Conservation (phyloP, 1,140 invertebrate genomes). For the Pachypsylla venusta region DNA sequence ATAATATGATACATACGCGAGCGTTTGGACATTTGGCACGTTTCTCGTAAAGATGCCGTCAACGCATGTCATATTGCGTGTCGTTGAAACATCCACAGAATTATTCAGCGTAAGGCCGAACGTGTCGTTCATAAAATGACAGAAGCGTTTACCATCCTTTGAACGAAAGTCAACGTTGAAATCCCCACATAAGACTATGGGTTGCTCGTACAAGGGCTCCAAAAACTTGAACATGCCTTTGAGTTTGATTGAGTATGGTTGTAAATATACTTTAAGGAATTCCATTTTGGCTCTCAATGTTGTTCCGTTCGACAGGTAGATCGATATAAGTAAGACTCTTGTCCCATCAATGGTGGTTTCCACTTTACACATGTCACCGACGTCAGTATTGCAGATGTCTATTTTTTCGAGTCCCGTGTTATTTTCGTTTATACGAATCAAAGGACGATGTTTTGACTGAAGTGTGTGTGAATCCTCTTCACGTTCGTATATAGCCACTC, state of each 20-base stretch:
- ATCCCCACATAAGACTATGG: constrained; percentile 13
- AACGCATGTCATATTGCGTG: neutral
- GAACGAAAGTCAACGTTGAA: constrained; percentile 13
- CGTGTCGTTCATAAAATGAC: constrained; percentile 10
- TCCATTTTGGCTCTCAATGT: constrained; percentile 14
- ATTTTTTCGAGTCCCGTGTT: constrained; percentile 11
- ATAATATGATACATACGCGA: neutral
- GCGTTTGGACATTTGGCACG: neutral
- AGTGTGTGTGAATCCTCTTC: constrained; percentile 6
- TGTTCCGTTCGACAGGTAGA: constrained; percentile 14
- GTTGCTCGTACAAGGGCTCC: constrained; percentile 10
- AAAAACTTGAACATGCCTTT: constrained; percentile 14
- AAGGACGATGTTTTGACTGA: neutral
- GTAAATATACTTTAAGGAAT: constrained; percentile 12
- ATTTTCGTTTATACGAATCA: constrained; percentile 13
- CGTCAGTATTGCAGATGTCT: constrained; percentile 4
- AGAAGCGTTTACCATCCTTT: neutral
- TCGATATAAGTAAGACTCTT: constrained; percentile 10
- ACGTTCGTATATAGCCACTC: constrained; percentile 18
- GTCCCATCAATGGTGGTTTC: constrained; percentile 10
- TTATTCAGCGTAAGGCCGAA: neutral
- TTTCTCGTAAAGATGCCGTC: constrained; percentile 7
- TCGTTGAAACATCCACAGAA: neutral
- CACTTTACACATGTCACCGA: constrained; percentile 11
- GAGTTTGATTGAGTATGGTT: constrained; percentile 13